Base-by-base conservation (phyloP, 1,140 invertebrate species). In the Drosophila truncata region DNA sequence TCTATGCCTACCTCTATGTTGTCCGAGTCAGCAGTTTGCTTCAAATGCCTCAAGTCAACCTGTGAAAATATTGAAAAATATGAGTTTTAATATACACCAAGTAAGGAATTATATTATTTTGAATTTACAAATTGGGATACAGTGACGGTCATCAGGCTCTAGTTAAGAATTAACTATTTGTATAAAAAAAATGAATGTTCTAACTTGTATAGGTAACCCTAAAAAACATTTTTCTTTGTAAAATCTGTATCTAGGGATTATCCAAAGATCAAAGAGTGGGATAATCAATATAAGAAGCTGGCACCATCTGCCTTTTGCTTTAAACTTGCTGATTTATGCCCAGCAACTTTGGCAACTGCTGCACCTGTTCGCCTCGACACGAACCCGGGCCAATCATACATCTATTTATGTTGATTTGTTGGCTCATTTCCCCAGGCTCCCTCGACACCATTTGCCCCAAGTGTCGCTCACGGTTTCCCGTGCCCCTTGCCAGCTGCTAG, bases 1-100 rank as follows among this genome's bases (percentile, higher is more conserved):
- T 98, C 98, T 83, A 98, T 98, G 46, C 97, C 98, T 84, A 97
- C 95, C 64, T 96, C 96, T 85, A 98, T 97, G 73, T 95, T 94
- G 92, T 97, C 96, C 27, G 96, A 97, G 86, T 97, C 96, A 65
- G 96, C 95, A 50, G 95, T 95, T 93, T 98, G 97, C 60, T 95
- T 95, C 59, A 98, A 94, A 93, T 98, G 97, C 84, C 97, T 95
- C 78, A 98, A 94, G 93, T 98, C 97, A 83, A 98, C 96, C 97
- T 98, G 93, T 0, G 44, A 29, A 44, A 16, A 3, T 11, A 4
- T n/a, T 11, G 0, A 7, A 35, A 42, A n/a, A n/a, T n/a, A n/a
- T n/a, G n/a, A n/a, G n/a, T n/a, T n/a, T n/a, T n/a, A n/a, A n/a
- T n/a, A n/a, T n/a, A n/a, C n/a, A n/a, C n/a, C n/a, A n/a, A n/a